Percentiles rank a stretch among this genome's conserved stretches.
These are phyloP conservation scores for Anolis carolinensis DNA, from an alignment of 2,113 vertebrate genomes.

Conservation along the genomic window DNA sequence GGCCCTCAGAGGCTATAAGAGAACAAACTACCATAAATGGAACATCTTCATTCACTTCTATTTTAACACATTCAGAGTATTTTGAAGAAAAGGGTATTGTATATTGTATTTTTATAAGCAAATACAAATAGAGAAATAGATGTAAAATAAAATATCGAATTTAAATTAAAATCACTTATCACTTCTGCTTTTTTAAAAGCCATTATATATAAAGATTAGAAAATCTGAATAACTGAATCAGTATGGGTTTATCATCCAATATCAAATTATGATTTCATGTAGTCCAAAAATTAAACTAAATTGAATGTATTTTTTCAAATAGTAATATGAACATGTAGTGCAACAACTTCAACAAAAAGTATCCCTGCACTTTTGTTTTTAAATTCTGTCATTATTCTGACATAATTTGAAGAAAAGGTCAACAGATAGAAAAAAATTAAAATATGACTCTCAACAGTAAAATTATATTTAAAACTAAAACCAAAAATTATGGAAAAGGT, in stretches of 20 bases:
- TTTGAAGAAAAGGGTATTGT: not conserved
- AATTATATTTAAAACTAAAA: not conserved
- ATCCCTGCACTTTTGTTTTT: slow-evolving; percentile 41
- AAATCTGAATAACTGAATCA: not conserved
- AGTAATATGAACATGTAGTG: not conserved
- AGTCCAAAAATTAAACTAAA: not conserved
- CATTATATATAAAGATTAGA: not conserved
- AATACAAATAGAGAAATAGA: not conserved
- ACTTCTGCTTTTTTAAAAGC: not conserved
- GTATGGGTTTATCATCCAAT: not conserved
- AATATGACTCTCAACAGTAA: not conserved
- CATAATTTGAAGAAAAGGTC: not conserved
- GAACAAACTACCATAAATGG: not conserved
- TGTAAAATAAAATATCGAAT: not conserved
- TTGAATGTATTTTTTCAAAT: not conserved
- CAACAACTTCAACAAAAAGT: slow-evolving; percentile 55
- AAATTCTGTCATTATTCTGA: slow-evolving; percentile 28
- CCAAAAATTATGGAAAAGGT: not conserved
- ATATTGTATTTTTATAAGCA: slow-evolving; percentile 2
- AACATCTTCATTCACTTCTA: not conserved
- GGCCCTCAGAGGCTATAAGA: slow-evolving; percentile 9
- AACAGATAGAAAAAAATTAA: not conserved
- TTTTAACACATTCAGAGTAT: slow-evolving; percentile 10
- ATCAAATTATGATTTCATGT: not conserved
- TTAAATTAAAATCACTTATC: not conserved